Base-by-base conservation (phyloP, 2,888 invertebrate species). In the Sympetrum striolatum region DNA sequence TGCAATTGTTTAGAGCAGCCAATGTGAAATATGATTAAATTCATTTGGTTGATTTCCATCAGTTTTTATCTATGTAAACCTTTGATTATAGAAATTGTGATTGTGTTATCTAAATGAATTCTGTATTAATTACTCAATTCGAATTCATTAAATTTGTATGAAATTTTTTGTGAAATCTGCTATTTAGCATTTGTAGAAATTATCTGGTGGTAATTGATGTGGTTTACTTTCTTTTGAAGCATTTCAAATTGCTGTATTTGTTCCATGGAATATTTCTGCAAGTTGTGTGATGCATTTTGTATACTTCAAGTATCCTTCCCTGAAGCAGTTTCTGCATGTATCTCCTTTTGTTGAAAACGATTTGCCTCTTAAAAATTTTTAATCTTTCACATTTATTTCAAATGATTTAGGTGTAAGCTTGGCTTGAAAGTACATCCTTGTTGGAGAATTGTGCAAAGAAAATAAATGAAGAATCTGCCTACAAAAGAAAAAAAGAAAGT, bases 381-480 rank as follows among this genome's bases (percentile, higher is more conserved):
- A 86, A 86, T 86, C 60, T 86, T 37, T 86, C 35, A 64, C 39
- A 39, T 86, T 86, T 86, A 18, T 86, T 86, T 86, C 86, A 86
- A 86, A 86, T 86, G 39, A 86, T 86, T 37, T 86, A 86, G 86
- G 86, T 86, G 86, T 86, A 86, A 86, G 86, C 86, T 86, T 86
- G 86, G 86, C 86, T 86, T 86, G 86, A 86, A 86, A 86, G 86
- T 86, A 60, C 86, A 86, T 73, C 86, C 86, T n/a, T 86, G 86
- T 82, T 58, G 86, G 86, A 86, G 86, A 60, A 60, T 64, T 86
- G 86, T 86, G 86, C 58, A 60, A 60, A 86, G 58, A 86, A 60
- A 86, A 86, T 64, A 60, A n/a, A 22, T 22, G 64, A 86, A 64
- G 64, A 86, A 86, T 37, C 31, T 22, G 37, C 58, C 86, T 60